Evolutionary conservation across 2,888 invertebrate species (phyloP), one percentile per base, ranked within the genome.

Genomic region (Marasmarcha lunaedactyla): DNA sequence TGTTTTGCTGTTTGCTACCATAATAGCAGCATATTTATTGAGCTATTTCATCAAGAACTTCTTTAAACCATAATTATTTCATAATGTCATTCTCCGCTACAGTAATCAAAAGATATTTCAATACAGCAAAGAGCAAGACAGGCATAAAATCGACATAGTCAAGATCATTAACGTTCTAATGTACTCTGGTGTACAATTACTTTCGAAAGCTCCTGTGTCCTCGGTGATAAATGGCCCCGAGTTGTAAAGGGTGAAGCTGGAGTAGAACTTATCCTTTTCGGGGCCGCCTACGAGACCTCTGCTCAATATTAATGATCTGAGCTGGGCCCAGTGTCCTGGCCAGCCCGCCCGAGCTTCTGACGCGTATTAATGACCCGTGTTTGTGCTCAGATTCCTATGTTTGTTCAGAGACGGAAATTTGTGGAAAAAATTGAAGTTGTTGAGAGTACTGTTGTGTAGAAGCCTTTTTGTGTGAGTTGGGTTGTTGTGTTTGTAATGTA

Each of bases 301-400:
- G 59, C 72, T 77, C 71, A 68, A 76, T 81, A 81, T 83, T 81
- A 83, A 81, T 83, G 79, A 81, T 77, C 72, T 70, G 76, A 79
- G 74, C 68, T 79, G 70, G 74, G 73, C 71, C 73, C 68, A 70
- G 69, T 70, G 71, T 72, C 71, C 68, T 64, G 58, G 55, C 59
- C 67, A 69, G 71, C 63, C 64, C 63, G 59, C 20, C n/a, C 20
- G 20, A 20, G 20, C 53, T 54, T 64, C 62, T 65, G 81, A 81
- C 79, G 63, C 60, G 59, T 71, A 79, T 78, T 77, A 79, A 83
- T 79, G 78, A 61, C 59, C 54, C 43, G 56, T 63, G 69, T 73
- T 74, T 71, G 67, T 74, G 74, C 58, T 62, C 71, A 64, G 63
- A 61, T 61, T 63, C 59, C 58, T 63, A 53, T 56, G 57, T 55